Evolutionary conservation across 2,113 vertebrate genomes (phyloP), one percentile per base, ranked within the genome.

Genomic region (Aptenodytes forsteri): DNA sequence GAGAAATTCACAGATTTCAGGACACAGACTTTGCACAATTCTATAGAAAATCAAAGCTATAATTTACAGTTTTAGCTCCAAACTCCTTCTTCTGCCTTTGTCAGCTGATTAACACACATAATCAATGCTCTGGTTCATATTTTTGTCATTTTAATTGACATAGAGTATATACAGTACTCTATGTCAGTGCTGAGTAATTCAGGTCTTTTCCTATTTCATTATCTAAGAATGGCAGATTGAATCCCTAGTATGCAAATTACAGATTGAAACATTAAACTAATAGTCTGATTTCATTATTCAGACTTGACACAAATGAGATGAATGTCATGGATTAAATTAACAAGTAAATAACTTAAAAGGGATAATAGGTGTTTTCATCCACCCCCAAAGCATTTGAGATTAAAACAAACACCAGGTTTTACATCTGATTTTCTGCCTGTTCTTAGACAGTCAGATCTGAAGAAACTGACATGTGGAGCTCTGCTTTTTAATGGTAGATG

Each of bases 291-390:
- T 91, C 42, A 84, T 92, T 97, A 92, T 91, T 83, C 61, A 92
- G 36, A 52, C 61, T 87, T 95, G 72, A 89, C 89, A 79, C 19
- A 93, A 95, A 94, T 87, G 44, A 92, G 64, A 81, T 78, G 19
- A 89, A 89, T 95, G 83, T 66, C 69, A 71, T 55, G 19, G 83
- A 93, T 91, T 82, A 95, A 91, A 93, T 92, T 87, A 95, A 77
- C 72, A 89, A 93, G 42, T 94, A 96, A 91, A 94, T 87, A 95
- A 82, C 56, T 94, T 91, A 10, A 94, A 94, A 86, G 20, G n/a
- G 64, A 91, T 97, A 89, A 95, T 75, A 84, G 30, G 30, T 95
- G 30, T 66, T 90, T 95, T 73, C 34, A 59, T 81, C 34, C 27
- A 59, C 19, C 52, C 23, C 4, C 40, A 87, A 93, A 87, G 29